A percentile compares a stretch with the other conserved stretches of the same genome.
Conservation (phyloP, 2,888 invertebrate species). For the Hypercompe scribonia region DNA sequence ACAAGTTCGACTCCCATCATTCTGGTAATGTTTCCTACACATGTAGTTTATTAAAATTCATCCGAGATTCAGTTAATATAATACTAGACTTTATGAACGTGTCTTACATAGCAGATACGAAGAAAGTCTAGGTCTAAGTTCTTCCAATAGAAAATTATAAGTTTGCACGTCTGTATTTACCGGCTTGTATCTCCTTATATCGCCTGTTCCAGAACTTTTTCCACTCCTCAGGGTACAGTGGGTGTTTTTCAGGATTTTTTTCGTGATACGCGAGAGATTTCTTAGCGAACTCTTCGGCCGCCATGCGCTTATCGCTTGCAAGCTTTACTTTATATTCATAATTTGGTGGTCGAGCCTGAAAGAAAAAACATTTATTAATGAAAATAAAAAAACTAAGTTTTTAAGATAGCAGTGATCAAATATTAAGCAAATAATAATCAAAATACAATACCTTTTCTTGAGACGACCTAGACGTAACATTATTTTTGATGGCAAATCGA, state of each 20-base stretch:
- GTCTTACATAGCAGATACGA: background rate
- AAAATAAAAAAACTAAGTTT: background rate
- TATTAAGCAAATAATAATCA: background rate
- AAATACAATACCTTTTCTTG: constrained; percentile 31
- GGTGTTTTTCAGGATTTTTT: constrained; percentile 95
- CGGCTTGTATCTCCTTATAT: constrained; percentile 92
- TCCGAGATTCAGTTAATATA: background rate
- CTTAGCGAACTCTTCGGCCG: constrained; percentile 87
- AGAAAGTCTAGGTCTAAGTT: no score
- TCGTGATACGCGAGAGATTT: constrained; percentile 91
- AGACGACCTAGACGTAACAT: background rate
- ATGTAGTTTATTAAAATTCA: background rate
- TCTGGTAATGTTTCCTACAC: background rate
- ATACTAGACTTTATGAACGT: background rate
- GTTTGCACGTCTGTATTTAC: constrained; percentile 57
- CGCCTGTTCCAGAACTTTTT: constrained; percentile 95
- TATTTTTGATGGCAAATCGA: constrained; percentile 40
- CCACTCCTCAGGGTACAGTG: constrained; percentile 95
- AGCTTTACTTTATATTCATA: constrained; percentile 84
- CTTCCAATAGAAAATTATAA: background rate
- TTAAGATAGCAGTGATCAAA: background rate
- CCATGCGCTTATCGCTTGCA: constrained; percentile 77
- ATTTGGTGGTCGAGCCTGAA: constrained; percentile 58
- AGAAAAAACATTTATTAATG: background rate
- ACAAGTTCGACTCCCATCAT: no score